A percentile compares a stretch with the other conserved stretches of the same genome.
Evolutionary conservation across 2,113 vertebrate genomes (phyloP).

Genomic region (Gopherus flavomarginatus): DNA sequence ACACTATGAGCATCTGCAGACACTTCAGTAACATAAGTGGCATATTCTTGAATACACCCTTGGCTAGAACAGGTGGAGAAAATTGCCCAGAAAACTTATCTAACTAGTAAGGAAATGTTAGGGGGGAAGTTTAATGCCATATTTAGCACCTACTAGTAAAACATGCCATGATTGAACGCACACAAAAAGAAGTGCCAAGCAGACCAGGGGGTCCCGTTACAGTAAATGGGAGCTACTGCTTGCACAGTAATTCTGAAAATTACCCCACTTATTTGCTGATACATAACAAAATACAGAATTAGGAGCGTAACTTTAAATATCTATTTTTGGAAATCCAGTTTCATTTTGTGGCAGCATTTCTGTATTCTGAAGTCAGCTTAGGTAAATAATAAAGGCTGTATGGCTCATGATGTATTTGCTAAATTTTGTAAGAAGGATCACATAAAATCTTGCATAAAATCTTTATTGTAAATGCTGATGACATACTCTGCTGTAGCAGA

Average conservation of each 20-base stretch:
- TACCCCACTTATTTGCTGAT: background rate
- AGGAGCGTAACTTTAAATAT: background rate
- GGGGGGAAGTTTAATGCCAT: background rate
- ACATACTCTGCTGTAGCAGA: background rate
- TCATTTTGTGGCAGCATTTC: background rate
- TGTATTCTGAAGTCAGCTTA: background rate
- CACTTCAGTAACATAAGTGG: background rate
- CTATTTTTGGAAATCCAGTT: background rate
- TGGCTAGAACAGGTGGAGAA: background rate
- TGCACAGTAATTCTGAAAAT: background rate
- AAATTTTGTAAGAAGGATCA: background rate
- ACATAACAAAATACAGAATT: background rate
- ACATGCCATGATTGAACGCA: background rate
- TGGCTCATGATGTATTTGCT: background rate
- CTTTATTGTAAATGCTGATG: background rate
- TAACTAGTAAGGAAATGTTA: background rate
- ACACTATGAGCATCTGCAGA: fast-evolving
- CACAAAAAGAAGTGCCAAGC: background rate
- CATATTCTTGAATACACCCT: background rate
- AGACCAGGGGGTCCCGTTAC: background rate
- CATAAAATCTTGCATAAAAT: fast-evolving
- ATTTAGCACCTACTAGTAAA: background rate
- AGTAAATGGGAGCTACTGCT: background rate
- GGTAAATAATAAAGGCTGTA: background rate
- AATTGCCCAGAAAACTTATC: background rate